Evolutionary conservation across 2,888 invertebrate species (phyloP), one percentile per base, ranked within the genome.

Genomic region (Brachycybe producta): DNA sequence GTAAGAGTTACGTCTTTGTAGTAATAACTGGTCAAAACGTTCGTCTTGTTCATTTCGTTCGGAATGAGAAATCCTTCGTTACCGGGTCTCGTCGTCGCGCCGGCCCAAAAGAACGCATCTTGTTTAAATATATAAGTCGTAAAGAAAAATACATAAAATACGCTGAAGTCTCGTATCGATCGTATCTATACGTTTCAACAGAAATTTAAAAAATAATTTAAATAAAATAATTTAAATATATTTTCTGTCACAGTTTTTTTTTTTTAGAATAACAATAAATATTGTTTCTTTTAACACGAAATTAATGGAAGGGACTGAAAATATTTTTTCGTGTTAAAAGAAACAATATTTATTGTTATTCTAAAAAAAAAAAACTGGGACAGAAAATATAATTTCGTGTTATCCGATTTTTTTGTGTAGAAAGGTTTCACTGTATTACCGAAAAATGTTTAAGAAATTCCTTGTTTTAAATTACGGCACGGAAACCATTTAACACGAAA

Each of bases 61-160:
- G 90, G 84, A 39, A 91, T 82, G 50, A 90, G 88, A 64, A 90
- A 90, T 5, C 91, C 91, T 65, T 88, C 84, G 0, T 86, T 86
- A 0, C 88, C 87, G 0, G 90, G 87, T 19, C 87, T 72, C 60
- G 82, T 84, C 11, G 61, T 59, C 28, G 84, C 24, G 3, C 91
- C 91, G 0, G 87, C 83, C 88, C 88, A 91, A 68, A 91, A 91
- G 69, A 86, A 91, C 2, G 90, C 84, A 64, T 91, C 91, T 8
- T 36, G 24, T 28, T 15, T 17, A 5, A 38, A 35, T 7, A 5
- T n/a, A 41, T 41, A 3, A 23, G 15, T 8, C 17, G 8, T 39
- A 13, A 27, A 44, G 17, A 36, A 36, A 44, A 19, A 17, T 30
- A 44, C 15, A 7, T 44, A 8, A 35, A 15, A 13, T n/a, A n/a